A percentile compares a stretch with the other conserved stretches of the same genome.
phyloP scores from a whole-genome alignment of 1,140 invertebrate genomes.

The Prorops nasuta region DNA sequence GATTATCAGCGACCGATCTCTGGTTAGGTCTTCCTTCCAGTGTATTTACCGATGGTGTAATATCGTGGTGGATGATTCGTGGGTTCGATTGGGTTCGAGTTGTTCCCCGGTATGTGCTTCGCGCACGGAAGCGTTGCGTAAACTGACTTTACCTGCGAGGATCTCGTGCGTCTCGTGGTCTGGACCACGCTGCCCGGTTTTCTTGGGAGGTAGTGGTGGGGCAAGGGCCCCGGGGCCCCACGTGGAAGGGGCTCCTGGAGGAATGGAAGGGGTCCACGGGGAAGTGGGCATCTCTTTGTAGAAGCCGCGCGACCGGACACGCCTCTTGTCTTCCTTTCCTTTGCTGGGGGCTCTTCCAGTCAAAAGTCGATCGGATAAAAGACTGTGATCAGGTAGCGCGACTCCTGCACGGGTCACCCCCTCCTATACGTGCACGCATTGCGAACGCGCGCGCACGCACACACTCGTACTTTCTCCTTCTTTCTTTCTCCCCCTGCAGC shows the following conservation, averaged over 20 bases:
- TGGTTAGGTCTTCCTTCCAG: too few species aligned
- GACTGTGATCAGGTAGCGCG: background rate
- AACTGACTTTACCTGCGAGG: slow-evolving; percentile 47
- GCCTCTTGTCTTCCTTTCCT: slow-evolving; percentile 35
- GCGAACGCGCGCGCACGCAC: too few species aligned
- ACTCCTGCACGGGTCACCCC: slow-evolving; percentile 1
- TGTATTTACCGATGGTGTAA: too few species aligned
- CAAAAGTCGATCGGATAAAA: slow-evolving; percentile 5
- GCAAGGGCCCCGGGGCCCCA: slow-evolving; percentile 23
- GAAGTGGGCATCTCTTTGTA: slow-evolving; percentile 51
- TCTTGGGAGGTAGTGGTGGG: slow-evolving; percentile 41
- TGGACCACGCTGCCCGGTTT: slow-evolving; percentile 53
- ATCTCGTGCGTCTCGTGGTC: slow-evolving; percentile 53
- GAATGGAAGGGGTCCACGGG: slow-evolving; percentile 38
- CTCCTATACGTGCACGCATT: too few species aligned
- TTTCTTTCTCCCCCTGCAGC: too few species aligned
- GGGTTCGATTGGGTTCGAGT: slow-evolving; percentile 6
- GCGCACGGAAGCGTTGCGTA: slow-evolving; percentile 47
- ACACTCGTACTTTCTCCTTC: too few species aligned
- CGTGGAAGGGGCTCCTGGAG: slow-evolving; percentile 36
- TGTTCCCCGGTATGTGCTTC: slow-evolving; percentile 33
- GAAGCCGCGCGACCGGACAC: slow-evolving; percentile 41
- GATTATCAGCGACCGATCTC: too few species aligned
- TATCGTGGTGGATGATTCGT: too few species aligned
- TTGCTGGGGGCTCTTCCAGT: slow-evolving; percentile 37